phyloP scores from a whole-genome alignment of 2,888 invertebrate genomes.

The Nematopogon swammerdamellus region DNA sequence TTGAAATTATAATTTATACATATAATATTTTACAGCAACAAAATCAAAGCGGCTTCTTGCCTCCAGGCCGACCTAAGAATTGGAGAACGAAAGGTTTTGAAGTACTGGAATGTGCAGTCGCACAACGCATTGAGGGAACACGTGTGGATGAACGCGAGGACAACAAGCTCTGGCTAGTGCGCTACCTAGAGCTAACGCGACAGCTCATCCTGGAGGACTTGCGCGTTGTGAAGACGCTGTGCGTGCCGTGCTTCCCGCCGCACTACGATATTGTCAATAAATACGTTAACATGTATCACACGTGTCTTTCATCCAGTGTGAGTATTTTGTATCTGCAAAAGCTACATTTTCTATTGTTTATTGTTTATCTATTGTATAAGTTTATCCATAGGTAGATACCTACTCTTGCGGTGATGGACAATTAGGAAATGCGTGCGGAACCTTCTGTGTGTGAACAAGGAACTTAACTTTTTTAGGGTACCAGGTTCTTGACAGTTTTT shows the following conservation, averaged over 20 bases:
- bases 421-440: no score
- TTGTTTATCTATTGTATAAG: no score
- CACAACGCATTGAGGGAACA: slow-evolving; percentile 88
- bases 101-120: slow-evolving; percentile 75
- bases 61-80: slow-evolving; percentile 89
- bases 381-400: no score
- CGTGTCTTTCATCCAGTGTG: slow-evolving; percentile 75
- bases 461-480: no score
- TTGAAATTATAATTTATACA: no score
- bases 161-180: slow-evolving; percentile 94
- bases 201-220: slow-evolving; percentile 88
- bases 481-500: no score
- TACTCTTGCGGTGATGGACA: no score
- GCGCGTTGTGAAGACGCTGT: slow-evolving; percentile 84
- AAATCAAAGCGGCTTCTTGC: slow-evolving; percentile 82
- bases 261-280: slow-evolving; percentile 89
- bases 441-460: no score
- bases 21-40: slow-evolving; percentile 51
- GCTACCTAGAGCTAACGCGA: slow-evolving; percentile 86
- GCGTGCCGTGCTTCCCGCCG: slow-evolving; percentile 93
- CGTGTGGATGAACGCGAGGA: slow-evolving; percentile 88
- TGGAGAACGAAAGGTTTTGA: slow-evolving; percentile 88
- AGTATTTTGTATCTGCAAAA: no score
- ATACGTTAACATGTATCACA: slow-evolving; percentile 94
- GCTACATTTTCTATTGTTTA: no score